Evolutionary conservation across 2,888 invertebrate genomes (phyloP).

Genomic region (Ligdia adustata): DNA sequence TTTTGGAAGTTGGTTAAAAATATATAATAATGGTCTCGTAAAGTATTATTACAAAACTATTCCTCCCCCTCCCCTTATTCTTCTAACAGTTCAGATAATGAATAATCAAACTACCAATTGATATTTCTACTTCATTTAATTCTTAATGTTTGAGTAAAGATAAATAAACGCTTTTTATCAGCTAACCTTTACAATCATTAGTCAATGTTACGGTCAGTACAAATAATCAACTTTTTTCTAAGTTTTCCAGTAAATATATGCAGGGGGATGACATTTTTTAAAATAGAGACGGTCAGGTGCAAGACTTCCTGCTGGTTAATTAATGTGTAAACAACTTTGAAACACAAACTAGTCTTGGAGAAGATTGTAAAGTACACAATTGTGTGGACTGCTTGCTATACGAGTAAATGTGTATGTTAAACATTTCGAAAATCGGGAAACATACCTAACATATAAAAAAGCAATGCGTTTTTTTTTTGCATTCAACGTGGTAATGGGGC

Average conservation of each 20-base stretch:
- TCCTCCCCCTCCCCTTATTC: not conserved
- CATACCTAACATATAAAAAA: too few relatives aligned
- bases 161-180: constrained; percentile 22
- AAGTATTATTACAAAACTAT: not conserved
- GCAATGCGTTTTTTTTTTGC: too few relatives aligned
- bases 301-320: constrained; percentile 14
- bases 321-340: not conserved
- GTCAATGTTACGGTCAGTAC: not conserved
- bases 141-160: constrained; percentile 23
- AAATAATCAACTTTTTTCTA: constrained; percentile 13
- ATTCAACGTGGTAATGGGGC: too few relatives aligned
- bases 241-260: not conserved
- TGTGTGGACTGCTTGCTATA: too few relatives aligned
- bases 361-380: too few relatives aligned
- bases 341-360: too few relatives aligned
- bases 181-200: constrained; percentile 27
- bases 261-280: constrained; percentile 15
- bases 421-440: too few relatives aligned
- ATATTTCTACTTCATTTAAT: constrained; percentile 25
- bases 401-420: too few relatives aligned
- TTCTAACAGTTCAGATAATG: not conserved
- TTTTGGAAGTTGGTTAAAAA: too few relatives aligned
- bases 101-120: constrained; percentile 4
- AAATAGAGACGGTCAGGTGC: constrained; percentile 10
- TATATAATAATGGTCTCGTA: too few relatives aligned